Conservation (phyloP, 2,113 vertebrate genomes). For the Antigone vipio region DNA sequence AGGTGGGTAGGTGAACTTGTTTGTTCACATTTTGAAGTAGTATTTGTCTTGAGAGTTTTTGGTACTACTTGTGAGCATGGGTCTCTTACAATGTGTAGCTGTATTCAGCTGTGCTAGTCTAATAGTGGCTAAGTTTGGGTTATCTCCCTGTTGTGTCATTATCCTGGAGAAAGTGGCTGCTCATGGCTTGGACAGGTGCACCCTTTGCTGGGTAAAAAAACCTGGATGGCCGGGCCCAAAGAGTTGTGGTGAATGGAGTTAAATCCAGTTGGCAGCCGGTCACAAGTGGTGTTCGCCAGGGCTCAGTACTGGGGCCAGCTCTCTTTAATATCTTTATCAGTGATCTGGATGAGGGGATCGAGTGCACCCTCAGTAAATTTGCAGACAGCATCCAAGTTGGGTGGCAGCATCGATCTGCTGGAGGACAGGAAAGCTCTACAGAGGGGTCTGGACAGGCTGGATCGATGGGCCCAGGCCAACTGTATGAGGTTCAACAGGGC, state of each 20-base stretch:
- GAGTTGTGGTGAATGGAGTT: neutral
- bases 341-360: neutral
- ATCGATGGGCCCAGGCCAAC: neutral
- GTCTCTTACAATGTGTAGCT: neutral
- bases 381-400: neutral
- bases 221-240: neutral
- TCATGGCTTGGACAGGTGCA: neutral
- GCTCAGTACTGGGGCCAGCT: neutral
- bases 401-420: too few relatives aligned
- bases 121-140: neutral
- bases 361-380: neutral
- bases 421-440: neutral
- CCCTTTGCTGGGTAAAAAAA: neutral
- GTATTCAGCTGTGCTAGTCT: neutral
- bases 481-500: neutral
- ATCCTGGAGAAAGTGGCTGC: too few relatives aligned
- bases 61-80: neutral
- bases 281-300: neutral
- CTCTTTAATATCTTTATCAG: neutral
- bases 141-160: neutral
- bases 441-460: neutral
- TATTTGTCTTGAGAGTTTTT: neutral
- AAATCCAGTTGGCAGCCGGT: neutral
- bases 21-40: neutral
- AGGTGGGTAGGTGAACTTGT: neutral